phyloP scores from a whole-genome alignment of 2,888 invertebrate species.

The Caenorhabditis doughertyi region DNA sequence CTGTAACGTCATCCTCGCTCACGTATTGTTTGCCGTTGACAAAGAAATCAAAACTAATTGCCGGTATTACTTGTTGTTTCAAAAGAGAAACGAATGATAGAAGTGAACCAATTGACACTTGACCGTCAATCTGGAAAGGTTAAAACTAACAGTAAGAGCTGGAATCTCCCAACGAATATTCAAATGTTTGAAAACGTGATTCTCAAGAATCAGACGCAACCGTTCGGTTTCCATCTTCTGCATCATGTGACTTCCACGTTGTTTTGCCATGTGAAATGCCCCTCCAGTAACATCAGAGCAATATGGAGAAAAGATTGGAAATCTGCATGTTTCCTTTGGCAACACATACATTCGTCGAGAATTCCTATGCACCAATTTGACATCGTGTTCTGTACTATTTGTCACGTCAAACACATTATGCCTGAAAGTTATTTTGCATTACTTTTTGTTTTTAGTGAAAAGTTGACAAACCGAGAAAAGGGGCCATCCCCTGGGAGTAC shows the following conservation, averaged over 20 bases:
- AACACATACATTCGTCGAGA: conserved; percentile 77
- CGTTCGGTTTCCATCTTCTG: conserved; percentile 78
- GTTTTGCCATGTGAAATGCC: conserved; percentile 78
- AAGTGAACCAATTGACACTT: conserved; percentile 81
- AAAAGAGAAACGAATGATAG: conserved; percentile 80
- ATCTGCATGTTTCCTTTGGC: conserved; percentile 81
- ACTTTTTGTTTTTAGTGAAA: background rate
- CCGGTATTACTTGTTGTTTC: conserved; percentile 81
- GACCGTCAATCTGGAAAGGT: conserved; percentile 75
- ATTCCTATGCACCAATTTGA: conserved; percentile 79
- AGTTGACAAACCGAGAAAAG: conserved; percentile 67
- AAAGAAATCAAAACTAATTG: conserved; percentile 75
- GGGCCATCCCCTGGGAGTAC: conserved; percentile 78
- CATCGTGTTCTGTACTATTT: conserved; percentile 80
- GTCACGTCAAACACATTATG: conserved; percentile 81
- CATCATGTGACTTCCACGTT: conserved; percentile 80
- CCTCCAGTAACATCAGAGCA: conserved; percentile 78
- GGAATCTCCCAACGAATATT: conserved; percentile 81
- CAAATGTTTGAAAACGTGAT: conserved; percentile 79
- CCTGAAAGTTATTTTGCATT: conserved; percentile 57
- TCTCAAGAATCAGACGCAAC: conserved; percentile 76
- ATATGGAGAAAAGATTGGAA: conserved; percentile 82
- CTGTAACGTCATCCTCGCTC: conserved; percentile 78
- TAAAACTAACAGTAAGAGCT: conserved; percentile 66
- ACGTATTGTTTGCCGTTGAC: conserved; percentile 75